phyloP scores from a whole-genome alignment of 2,797 vertebrate species.

The Gymnothorax reevesii region DNA sequence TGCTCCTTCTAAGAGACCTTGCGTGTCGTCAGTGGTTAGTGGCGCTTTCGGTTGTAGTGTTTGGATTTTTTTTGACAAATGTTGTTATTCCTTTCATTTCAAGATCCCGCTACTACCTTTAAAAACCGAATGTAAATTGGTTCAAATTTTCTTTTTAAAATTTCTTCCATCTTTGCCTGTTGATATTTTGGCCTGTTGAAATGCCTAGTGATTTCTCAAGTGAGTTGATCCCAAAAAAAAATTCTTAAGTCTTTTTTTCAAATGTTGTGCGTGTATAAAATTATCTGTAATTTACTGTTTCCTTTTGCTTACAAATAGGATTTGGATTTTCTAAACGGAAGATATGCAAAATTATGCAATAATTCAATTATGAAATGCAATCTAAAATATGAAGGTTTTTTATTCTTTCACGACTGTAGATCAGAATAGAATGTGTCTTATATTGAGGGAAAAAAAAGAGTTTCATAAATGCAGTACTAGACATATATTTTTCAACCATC shows the following conservation, averaged over 20 bases:
- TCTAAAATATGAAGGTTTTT: constrained; percentile 28
- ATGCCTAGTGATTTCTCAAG: neutral
- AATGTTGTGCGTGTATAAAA: neutral
- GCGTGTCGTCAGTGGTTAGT: neutral
- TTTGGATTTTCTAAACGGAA: constrained; percentile 19
- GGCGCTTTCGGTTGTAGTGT: neutral
- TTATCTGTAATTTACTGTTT: neutral
- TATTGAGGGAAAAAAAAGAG: constrained; percentile 24
- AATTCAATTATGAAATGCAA: constrained; percentile 25
- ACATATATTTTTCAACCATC: constrained; percentile 15
- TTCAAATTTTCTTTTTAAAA: constrained; percentile 34
- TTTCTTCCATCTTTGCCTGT: constrained; percentile 38
- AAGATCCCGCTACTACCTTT: neutral
- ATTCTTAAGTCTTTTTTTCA: neutral
- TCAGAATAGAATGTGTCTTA: constrained; percentile 10
- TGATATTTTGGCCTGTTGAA: neutral
- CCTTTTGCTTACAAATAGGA: neutral
- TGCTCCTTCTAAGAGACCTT: neutral
- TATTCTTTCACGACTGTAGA: constrained; percentile 26
- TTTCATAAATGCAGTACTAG: constrained; percentile 28
- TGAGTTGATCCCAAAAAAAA: neutral
- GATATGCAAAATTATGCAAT: constrained; percentile 49
- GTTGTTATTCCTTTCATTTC: neutral
- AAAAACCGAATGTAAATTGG: constrained; percentile 50
- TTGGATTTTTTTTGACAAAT: neutral